Percentiles rank a stretch among this genome's conserved stretches.
phyloP scores from a whole-genome alignment of 2,888 invertebrate species.

The Drosophila demipolita region DNA sequence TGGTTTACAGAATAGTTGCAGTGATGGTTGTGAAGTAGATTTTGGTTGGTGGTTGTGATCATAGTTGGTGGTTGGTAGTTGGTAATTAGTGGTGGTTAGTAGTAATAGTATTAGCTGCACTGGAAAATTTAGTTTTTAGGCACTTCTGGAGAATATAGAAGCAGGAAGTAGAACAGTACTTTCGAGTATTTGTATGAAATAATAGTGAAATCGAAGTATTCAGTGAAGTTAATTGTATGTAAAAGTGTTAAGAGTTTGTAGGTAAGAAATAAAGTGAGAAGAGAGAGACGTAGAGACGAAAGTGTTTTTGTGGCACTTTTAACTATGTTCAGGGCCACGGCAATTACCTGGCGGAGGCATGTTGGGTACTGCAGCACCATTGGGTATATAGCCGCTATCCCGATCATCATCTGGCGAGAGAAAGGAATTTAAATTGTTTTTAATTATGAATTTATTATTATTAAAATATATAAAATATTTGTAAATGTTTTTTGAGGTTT shows the following conservation, averaged over 20 bases:
- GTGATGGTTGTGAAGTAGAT: conserved; percentile 58
- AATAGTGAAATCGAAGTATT: conserved; percentile 44
- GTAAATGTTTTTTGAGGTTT: not conserved
- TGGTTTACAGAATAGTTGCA: conserved; percentile 68
- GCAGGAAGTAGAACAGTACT: conserved; percentile 69
- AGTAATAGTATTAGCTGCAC: conserved; percentile 71
- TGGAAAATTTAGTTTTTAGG: conserved; percentile 68
- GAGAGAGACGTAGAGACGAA: conserved; percentile 41
- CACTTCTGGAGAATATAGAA: conserved; percentile 82
- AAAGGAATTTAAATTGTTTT: not conserved
- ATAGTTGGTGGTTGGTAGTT: conserved; percentile 34
- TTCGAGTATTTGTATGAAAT: conserved; percentile 53
- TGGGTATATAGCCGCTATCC: conserved; percentile 80
- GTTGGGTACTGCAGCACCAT: conserved; percentile 78
- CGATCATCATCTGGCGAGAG: conserved; percentile 78
- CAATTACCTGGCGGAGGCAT: conserved; percentile 84
- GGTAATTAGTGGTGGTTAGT: conserved; percentile 59
- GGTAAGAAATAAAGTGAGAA: conserved; percentile 44
- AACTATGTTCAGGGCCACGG: conserved; percentile 13
- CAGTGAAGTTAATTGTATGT: conserved; percentile 26
- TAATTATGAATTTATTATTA: not conserved
- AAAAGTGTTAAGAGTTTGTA: conserved; percentile 22
- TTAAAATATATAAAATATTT: not conserved
- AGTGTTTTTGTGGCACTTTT: conserved; percentile 12
- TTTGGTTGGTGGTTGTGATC: conserved; percentile 36